Conservation (phyloP, 2,797 vertebrate genomes). For the Gymnothorax javanicus region DNA sequence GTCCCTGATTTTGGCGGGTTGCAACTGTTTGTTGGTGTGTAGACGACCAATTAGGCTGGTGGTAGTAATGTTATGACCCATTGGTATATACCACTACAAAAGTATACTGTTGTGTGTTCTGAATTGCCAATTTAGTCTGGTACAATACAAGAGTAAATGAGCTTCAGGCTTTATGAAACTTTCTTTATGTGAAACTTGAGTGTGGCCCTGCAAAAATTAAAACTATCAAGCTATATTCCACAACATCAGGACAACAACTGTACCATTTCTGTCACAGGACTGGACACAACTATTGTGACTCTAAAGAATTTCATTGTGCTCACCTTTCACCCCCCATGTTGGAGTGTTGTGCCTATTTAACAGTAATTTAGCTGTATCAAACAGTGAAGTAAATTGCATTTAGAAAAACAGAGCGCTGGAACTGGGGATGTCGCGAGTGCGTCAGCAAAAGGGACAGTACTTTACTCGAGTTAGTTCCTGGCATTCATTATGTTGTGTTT, state of each 20-base stretch:
- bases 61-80: too few species aligned
- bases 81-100: background rate
- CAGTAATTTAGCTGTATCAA: background rate
- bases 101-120: background rate
- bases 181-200: background rate
- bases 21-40: background rate
- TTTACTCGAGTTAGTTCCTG: background rate
- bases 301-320: background rate
- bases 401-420: background rate
- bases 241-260: background rate
- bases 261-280: background rate
- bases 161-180: background rate
- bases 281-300: background rate
- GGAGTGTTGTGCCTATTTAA: background rate
- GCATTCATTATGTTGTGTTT: background rate
- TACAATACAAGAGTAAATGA: background rate
- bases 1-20: too few species aligned
- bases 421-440: background rate
- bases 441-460: background rate
- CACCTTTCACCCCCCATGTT: background rate
- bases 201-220: background rate
- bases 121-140: background rate
- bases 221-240: background rate
- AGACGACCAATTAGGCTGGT: too few species aligned
- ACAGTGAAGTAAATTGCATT: background rate